A percentile compares a stretch with the other conserved stretches of the same genome.
Evolutionary conservation across 2,113 vertebrate species (phyloP).

Genomic region (Xenopus borealis): DNA sequence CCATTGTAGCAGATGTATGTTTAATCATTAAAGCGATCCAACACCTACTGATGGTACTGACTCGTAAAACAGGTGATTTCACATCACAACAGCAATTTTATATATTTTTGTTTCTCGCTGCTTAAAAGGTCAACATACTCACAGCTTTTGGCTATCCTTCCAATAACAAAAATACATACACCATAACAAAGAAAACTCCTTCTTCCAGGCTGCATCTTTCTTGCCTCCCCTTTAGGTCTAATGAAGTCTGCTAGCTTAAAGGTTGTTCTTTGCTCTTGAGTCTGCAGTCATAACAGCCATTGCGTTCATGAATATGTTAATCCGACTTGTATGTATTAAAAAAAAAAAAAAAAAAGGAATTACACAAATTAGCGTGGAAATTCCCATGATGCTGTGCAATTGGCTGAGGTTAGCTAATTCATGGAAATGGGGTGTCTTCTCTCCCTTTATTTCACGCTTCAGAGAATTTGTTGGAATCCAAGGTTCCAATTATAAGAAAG

Average conservation of each 20-base stretch:
- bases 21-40: constrained; percentile 4
- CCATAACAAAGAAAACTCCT: constrained; percentile 47
- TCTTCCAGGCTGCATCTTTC: constrained; percentile 51
- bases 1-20: constrained; percentile 5
- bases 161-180: constrained; percentile 28
- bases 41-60: constrained; percentile 5
- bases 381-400: constrained; percentile 53
- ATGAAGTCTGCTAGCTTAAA: constrained; percentile 49
- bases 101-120: constrained; percentile 47
- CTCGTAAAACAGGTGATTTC: constrained; percentile 6
- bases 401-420: constrained; percentile 46
- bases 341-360: constrained; percentile 45
- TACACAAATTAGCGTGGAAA: constrained; percentile 61
- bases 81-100: background rate
- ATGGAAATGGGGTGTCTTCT: background rate
- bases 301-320: constrained; percentile 76
- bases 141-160: constrained; percentile 47
- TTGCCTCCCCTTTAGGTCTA: constrained; percentile 51
- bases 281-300: constrained; percentile 63
- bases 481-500: constrained; percentile 16
- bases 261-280: constrained; percentile 57
- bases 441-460: constrained; percentile 14
- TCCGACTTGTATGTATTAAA: constrained; percentile 53
- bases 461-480: constrained; percentile 8
- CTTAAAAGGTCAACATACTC: constrained; percentile 47